A percentile compares a stretch with the other conserved stretches of the same genome.
These are phyloP conservation scores for Petromus typicus DNA, from an alignment of 2,113 vertebrate species.

Conservation along the genomic window DNA sequence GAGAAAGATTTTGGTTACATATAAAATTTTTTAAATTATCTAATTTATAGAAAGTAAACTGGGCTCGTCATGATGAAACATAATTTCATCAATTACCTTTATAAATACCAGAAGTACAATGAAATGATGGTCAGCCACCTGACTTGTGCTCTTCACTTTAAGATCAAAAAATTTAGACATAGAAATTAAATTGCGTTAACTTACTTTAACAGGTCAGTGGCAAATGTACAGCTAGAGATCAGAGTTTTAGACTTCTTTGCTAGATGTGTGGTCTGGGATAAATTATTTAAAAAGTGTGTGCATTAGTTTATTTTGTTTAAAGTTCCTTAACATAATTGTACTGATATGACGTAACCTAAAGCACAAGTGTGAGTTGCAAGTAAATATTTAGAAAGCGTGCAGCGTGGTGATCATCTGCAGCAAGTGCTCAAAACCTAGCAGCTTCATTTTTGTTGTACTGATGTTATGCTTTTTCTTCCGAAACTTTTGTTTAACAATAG, in stretches of 20 bases:
- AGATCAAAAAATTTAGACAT: not conserved
- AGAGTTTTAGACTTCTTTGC: constrained; percentile 28
- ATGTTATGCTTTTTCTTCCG: not conserved
- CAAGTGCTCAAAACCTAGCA: constrained; percentile 10
- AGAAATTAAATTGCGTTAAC: constrained; percentile 45
- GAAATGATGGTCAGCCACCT: not conserved
- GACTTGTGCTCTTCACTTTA: not conserved
- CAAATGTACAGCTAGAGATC: not conserved
- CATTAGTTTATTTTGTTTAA: constrained; percentile 36
- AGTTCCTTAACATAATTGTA: not conserved
- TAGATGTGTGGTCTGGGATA: not conserved
- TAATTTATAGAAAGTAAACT: constrained; percentile 35
- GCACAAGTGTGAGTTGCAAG: not conserved
- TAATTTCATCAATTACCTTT: not conserved
- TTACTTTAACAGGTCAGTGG: constrained; percentile 21
- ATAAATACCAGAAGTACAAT: not conserved
- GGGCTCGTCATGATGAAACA: not conserved
- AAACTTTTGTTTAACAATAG: not conserved
- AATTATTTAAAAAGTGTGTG: not conserved
- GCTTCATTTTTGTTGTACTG: not conserved
- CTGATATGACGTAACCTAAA: constrained; percentile 37
- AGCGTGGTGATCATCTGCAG: not conserved
- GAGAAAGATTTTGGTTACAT: constrained; percentile 27
- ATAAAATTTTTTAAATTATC: constrained; percentile 1
- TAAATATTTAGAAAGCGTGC: constrained; percentile 34